These are phyloP conservation scores for Tachysurus vachellii DNA, from an alignment of 2,113 vertebrate species.

Conservation along the genomic window DNA sequence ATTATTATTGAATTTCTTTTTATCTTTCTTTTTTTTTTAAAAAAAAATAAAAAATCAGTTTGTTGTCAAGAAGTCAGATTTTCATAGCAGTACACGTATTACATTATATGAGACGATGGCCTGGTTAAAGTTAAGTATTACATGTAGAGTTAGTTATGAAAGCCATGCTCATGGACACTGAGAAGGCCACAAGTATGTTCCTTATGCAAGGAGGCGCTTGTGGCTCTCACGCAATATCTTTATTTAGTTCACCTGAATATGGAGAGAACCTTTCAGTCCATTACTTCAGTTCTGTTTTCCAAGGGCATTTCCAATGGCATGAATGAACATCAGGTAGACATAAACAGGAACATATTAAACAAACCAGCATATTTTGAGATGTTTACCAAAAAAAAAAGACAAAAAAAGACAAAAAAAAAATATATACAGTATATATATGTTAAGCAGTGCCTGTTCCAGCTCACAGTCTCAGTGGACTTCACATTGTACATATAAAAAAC, in stretches of 20 bases:
- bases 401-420: slow-evolving; percentile 63
- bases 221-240: slow-evolving; percentile 87
- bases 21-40: background rate
- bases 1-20: background rate
- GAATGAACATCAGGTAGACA: slow-evolving; percentile 90
- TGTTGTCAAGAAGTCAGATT: slow-evolving; percentile 23
- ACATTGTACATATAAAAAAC: slow-evolving; percentile 87
- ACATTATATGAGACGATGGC: slow-evolving; percentile 33
- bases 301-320: slow-evolving; percentile 93
- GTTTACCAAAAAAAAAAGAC: slow-evolving; percentile 90
- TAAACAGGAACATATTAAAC: slow-evolving; percentile 83
- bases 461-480: slow-evolving; percentile 94
- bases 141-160: slow-evolving; percentile 32
- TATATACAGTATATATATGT: slow-evolving; percentile 50
- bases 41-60: slow-evolving; percentile 1
- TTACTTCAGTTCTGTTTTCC: slow-evolving; percentile 74
- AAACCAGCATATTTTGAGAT: slow-evolving; percentile 92
- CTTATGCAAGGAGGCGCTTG: slow-evolving; percentile 78
- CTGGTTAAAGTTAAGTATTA: slow-evolving; percentile 43
- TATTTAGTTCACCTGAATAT: slow-evolving; percentile 86
- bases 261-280: slow-evolving; percentile 78
- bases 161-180: slow-evolving; percentile 44
- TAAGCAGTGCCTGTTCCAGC: slow-evolving; percentile 99
- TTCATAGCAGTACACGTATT: slow-evolving; percentile 44
- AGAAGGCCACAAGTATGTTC: slow-evolving; percentile 42